phyloP scores from a whole-genome alignment of 2,113 vertebrate species.

The Sinosuthora webbiana region DNA sequence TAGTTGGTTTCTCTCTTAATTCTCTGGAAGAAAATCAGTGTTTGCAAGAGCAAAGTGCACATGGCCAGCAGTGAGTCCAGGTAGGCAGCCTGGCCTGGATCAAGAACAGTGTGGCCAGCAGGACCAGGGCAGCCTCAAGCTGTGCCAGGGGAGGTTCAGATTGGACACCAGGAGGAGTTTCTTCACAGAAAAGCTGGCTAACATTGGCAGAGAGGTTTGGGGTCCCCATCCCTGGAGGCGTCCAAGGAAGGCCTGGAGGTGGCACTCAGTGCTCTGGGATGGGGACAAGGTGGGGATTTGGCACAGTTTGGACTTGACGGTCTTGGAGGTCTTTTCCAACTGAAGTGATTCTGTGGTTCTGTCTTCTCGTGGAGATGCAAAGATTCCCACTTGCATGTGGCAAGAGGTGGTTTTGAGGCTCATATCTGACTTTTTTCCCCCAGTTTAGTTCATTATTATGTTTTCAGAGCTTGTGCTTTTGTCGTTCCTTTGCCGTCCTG shows the following conservation, averaged over 20 bases:
- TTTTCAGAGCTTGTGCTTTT: background rate
- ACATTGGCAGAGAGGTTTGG: background rate
- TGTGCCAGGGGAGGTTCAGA: background rate
- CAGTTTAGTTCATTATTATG: background rate
- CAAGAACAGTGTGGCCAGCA: background rate
- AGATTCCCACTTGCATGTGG: background rate
- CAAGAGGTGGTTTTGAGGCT: background rate
- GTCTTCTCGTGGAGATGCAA: background rate
- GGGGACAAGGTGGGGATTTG: background rate
- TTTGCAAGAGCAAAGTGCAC: background rate
- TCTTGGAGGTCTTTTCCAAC: background rate
- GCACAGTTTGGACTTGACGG: background rate
- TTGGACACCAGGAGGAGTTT: background rate
- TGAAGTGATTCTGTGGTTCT: background rate
- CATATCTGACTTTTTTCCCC: background rate
- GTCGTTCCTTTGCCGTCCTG: background rate
- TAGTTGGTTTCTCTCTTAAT: background rate
- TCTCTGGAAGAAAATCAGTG: background rate
- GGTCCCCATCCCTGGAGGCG: background rate
- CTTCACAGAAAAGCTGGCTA: background rate
- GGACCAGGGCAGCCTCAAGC: background rate
- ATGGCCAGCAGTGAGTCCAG: accelerated
- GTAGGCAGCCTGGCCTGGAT: background rate
- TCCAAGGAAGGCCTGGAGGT: background rate
- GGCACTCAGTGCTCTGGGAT: background rate